Base-by-base conservation (phyloP, 1,140 invertebrate genomes). In the Cephus cinctus region DNA sequence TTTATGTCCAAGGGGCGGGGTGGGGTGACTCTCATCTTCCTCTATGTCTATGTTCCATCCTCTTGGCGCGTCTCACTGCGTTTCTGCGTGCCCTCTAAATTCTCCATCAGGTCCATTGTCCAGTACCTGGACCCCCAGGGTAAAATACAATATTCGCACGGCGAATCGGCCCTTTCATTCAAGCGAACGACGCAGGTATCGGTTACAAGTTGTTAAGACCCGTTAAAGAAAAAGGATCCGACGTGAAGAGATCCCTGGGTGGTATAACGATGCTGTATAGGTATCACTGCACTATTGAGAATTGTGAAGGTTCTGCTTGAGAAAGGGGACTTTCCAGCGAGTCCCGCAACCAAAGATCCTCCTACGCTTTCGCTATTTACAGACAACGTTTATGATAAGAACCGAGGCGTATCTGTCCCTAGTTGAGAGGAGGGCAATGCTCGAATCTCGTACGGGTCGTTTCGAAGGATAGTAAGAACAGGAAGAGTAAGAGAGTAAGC, bases 121-220 rank as follows among this genome's bases (percentile, higher is more conserved):
- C 12, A 9, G 11, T 11, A 16, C 14, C 12, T 43, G 30, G 18
- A 39, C 23, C 34, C 32, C 41, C 40, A 27, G 43, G 43, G 41
- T 36, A 35, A 35, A 14, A 32, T 23, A 4, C 40, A 9, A 11
- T 45, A 53, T 56, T 56, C 47, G 51, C 45, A 49, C 44, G 47
- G 47, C 47, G 47, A 50, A 50, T 53, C 35, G 1, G 23, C 39
- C 25, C 34, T 45, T 53, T 50, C 54, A 54, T 44, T 54, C 43
- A 42, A 19, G 23, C 21, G 31, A 3, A 31, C 44, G 12, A 9
- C 34, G 22, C 51, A 65, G 56, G 52, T 66, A 65, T 59, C 59
- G 54, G 52, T 65, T 69, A 57, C 48, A 57, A 63, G 55, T 54
- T 64, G 54, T 64, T 60, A 57, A 62, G 45, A 38, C 34, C 52